These are phyloP conservation scores for Picathartes gymnocephalus DNA, from an alignment of 2,113 vertebrate species.

Conservation along the genomic window DNA sequence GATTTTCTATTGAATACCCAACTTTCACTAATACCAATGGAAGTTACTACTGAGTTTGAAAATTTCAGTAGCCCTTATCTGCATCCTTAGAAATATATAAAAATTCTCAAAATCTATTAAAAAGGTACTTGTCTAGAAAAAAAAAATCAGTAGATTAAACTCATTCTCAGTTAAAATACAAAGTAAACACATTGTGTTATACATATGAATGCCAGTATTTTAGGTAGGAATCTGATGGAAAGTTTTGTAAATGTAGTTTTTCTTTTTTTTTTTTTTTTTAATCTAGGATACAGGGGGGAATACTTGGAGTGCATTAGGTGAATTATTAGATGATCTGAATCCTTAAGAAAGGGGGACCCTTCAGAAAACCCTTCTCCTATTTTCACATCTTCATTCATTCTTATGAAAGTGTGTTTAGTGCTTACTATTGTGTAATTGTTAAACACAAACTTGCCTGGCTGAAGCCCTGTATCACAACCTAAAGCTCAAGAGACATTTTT, in stretches of 20 bases:
- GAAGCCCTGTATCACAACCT: background rate
- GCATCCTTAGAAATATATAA: background rate
- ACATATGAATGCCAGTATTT: background rate
- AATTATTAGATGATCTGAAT: background rate
- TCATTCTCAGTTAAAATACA: background rate
- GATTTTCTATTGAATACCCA: background rate
- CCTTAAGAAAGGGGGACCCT: background rate
- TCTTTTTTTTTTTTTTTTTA: background rate
- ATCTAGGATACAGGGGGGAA: background rate
- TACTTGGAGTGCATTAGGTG: background rate
- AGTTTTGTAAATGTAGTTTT: background rate
- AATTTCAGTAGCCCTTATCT: background rate
- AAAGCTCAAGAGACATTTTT: background rate
- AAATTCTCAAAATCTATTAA: background rate
- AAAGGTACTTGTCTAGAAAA: background rate
- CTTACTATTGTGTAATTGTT: background rate
- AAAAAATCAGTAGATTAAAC: background rate
- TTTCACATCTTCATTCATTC: background rate
- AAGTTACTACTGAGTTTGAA: background rate
- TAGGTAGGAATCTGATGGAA: background rate
- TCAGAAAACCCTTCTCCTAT: background rate
- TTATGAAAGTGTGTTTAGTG: background rate
- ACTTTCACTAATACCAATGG: background rate
- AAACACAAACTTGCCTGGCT: background rate
- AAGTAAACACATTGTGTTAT: background rate